These are phyloP conservation scores for Nasonia oneida DNA, from an alignment of 2,888 invertebrate genomes.

Conservation along the genomic window DNA sequence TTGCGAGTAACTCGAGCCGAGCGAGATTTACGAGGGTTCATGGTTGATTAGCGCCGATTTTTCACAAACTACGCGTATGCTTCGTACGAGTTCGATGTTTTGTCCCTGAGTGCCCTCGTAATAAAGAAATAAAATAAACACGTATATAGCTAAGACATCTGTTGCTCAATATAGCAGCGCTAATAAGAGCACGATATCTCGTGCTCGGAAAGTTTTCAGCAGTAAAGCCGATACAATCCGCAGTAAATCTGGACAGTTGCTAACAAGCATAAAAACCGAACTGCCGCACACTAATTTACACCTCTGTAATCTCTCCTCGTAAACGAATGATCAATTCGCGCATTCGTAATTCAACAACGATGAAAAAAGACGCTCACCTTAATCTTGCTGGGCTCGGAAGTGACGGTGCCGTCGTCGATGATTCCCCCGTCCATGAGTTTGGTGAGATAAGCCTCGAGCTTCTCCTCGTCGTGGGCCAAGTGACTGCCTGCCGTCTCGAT, in stretches of 20 bases:
- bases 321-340: not conserved
- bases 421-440: conserved; percentile 86
- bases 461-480: conserved; percentile 91
- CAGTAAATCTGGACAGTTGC: not conserved
- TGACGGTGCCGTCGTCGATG: conserved; percentile 91
- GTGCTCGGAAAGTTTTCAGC: not conserved
- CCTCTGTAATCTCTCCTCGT: not conserved
- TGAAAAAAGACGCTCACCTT: conserved; percentile 80
- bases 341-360: not conserved
- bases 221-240: not conserved
- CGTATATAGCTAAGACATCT: not conserved
- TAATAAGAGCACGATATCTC: not conserved
- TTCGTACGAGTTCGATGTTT: too few relatives aligned
- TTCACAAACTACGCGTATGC: not conserved
- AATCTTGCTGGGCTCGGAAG: conserved; percentile 91
- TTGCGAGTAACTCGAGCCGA: not conserved
- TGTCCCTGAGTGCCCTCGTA: not conserved
- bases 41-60: not conserved
- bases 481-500: conserved; percentile 95
- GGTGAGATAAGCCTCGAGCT: conserved; percentile 89
- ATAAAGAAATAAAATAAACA: not conserved
- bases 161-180: not conserved
- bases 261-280: not conserved
- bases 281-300: not conserved
- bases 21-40: not conserved